phyloP scores from a whole-genome alignment of 2,797 vertebrate species.

The Lacerta viridis region DNA sequence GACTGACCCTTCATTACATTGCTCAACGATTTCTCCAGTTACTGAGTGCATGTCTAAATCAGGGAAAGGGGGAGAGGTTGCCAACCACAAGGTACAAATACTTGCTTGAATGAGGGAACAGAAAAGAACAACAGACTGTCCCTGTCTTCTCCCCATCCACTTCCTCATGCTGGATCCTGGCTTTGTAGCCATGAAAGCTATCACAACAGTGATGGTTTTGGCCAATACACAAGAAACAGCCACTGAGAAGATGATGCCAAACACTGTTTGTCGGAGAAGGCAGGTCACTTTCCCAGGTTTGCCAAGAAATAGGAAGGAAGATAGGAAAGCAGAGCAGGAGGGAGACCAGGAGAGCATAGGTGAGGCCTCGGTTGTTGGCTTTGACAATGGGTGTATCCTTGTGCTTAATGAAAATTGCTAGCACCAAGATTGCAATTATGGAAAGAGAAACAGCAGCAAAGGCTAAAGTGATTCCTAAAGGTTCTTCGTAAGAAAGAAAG shows the following conservation, averaged over 20 bases:
- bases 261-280: not conserved
- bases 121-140: not conserved
- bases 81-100: not conserved
- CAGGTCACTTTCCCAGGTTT: not conserved
- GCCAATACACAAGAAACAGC: not conserved
- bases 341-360: not conserved
- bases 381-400: not conserved
- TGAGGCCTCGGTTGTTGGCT: not conserved
- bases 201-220: not conserved
- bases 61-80: not conserved
- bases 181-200: too few species aligned
- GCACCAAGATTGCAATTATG: not conserved
- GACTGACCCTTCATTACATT: not conserved
- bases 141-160: not conserved
- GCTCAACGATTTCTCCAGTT: not conserved
- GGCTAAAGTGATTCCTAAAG: not conserved
- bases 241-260: not conserved
- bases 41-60: not conserved
- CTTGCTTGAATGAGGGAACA: not conserved
- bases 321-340: not conserved
- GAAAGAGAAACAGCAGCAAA: not conserved
- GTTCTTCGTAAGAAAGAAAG: not conserved
- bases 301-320: not conserved
- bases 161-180: not conserved
- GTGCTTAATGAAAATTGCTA: not conserved